Base-by-base conservation (phyloP, 2,113 vertebrate species). In the Python bivittatus region DNA sequence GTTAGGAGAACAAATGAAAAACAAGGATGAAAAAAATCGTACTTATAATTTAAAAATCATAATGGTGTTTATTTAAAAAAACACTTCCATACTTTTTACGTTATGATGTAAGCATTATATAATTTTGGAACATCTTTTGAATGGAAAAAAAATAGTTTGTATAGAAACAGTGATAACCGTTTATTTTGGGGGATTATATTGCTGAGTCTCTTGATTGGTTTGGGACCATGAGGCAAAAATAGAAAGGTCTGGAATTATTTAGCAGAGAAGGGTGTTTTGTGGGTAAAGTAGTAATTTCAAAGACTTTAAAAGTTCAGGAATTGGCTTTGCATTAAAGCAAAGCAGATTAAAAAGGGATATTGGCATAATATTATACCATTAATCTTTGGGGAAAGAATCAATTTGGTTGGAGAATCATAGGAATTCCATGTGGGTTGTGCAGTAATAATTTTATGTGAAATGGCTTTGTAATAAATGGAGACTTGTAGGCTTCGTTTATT, bases 41-140 rank as follows among this genome's bases (percentile, higher is more conserved):
- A 85, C 85, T 13, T 68, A 88, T 79, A 38, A 79, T 79, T 91
- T 53, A 93, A 94, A 95, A 94, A 60, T 15, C 23, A 95, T 93
- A 95, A 57, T 86, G 94, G 91, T 38, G 92, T 87, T 92, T 25
- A 25, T 56, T 93, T 95, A 87, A 42, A 93, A 92, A 95, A 96
- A 2, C 72, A n/a, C 13, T 11, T 38, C 10, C 17, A 0, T 29
- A 29, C 13, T 25, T 86, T 86, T 53, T 86, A 29, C 44, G 53
- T 86, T 48, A 52, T 60, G 89, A 95, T 90, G 91, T 23, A 91
- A 88, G 58, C 90, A 13, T 88, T 42, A 13, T 44, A 91, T 93
- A 93, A 92, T 93, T 91, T 91, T 52, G 38, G 58, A 48, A 89
- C 38, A 27, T 48, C 42, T 61, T 22, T 27, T 22, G 12, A 38